Conservation (phyloP, 2,888 invertebrate species). For the Caenorhabditis drosophilae region DNA sequence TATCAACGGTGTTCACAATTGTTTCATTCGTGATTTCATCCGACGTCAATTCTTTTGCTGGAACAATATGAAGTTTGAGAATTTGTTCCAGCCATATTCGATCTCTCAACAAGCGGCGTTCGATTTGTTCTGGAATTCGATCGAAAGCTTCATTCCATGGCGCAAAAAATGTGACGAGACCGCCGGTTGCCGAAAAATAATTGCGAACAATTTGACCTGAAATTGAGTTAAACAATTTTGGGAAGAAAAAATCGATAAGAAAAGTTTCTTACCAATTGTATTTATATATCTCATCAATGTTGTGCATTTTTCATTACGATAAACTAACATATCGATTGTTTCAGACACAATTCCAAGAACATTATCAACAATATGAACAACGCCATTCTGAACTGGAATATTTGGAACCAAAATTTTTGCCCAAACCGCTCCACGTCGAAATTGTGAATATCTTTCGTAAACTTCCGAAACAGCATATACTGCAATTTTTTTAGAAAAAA, state of each 20-base stretch:
- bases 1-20: slow-evolving; percentile 68
- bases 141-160: slow-evolving; percentile 70
- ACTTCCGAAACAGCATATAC: slow-evolving; percentile 69
- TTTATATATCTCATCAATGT: slow-evolving; percentile 69
- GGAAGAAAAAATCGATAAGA: neutral
- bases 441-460: slow-evolving; percentile 68
- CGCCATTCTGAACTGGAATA: slow-evolving; percentile 69
- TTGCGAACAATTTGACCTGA: slow-evolving; percentile 60
- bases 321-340: slow-evolving; percentile 63
- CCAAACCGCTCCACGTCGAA: slow-evolving; percentile 69
- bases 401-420: slow-evolving; percentile 69
- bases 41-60: slow-evolving; percentile 67
- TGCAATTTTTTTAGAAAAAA: too few relatives aligned
- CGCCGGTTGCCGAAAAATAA: slow-evolving; percentile 66
- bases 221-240: neutral
- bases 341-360: slow-evolving; percentile 69
- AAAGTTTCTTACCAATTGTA: slow-evolving; percentile 58
- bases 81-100: slow-evolving; percentile 69
- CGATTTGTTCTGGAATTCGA: slow-evolving; percentile 69
- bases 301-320: slow-evolving; percentile 59
- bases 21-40: slow-evolving; percentile 69
- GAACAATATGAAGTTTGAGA: slow-evolving; percentile 69
- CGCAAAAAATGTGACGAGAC: slow-evolving; percentile 68
- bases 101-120: slow-evolving; percentile 66
- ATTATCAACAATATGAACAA: slow-evolving; percentile 69